Percentiles rank a stretch among this genome's conserved stretches.
phyloP scores from a whole-genome alignment of 1,140 invertebrate genomes.

The Drosophila rhopaloa region DNA sequence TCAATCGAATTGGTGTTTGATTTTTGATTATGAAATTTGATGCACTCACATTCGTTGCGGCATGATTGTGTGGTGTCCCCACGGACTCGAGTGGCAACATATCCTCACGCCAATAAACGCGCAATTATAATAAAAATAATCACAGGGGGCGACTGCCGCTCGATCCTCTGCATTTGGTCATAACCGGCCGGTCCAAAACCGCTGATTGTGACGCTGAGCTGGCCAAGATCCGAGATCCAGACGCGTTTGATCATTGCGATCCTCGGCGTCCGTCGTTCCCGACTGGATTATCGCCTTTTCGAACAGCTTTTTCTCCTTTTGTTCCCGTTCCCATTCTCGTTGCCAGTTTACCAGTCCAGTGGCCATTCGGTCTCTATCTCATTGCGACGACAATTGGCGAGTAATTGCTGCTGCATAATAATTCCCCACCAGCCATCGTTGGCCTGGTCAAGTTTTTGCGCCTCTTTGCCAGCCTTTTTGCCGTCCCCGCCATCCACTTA shows the following conservation, averaged over 20 bases:
- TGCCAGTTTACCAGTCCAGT: too few relatives aligned
- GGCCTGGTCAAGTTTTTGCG: slow-evolving; percentile 70
- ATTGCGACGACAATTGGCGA: slow-evolving; percentile 75
- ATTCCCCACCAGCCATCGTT: slow-evolving; percentile 52
- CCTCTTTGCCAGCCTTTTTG: slow-evolving; percentile 38
- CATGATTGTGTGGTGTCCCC: slow-evolving; percentile 27
- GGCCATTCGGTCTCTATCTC: slow-evolving; percentile 22
- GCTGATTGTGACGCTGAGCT: slow-evolving; percentile 16
- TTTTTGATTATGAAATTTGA: slow-evolving; percentile 69
- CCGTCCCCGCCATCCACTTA: slow-evolving; percentile 57
- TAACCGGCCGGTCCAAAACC: slow-evolving; percentile 54
- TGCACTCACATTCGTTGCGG: slow-evolving; percentile 39
- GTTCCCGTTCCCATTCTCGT: slow-evolving; percentile 6
- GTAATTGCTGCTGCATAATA: slow-evolving; percentile 82
- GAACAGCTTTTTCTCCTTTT: slow-evolving; percentile 64
- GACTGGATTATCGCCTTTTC: slow-evolving; percentile 71
- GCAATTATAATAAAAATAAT: slow-evolving; percentile 84
- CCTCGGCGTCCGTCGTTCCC: slow-evolving; percentile 23
- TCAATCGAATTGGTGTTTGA: slow-evolving; percentile 36
- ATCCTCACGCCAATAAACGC: slow-evolving; percentile 76
- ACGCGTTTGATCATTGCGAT: slow-evolving; percentile 50
- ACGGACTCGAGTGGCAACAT: slow-evolving; percentile 46
- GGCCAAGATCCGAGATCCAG: slow-evolving; percentile 24
- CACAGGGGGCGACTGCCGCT: slow-evolving; percentile 42
- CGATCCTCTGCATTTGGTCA: slow-evolving; percentile 69